Evolutionary conservation across 2,888 invertebrate genomes (phyloP), one percentile per base, ranked within the genome.

Genomic region (Branchipolynoe longqiensis): DNA sequence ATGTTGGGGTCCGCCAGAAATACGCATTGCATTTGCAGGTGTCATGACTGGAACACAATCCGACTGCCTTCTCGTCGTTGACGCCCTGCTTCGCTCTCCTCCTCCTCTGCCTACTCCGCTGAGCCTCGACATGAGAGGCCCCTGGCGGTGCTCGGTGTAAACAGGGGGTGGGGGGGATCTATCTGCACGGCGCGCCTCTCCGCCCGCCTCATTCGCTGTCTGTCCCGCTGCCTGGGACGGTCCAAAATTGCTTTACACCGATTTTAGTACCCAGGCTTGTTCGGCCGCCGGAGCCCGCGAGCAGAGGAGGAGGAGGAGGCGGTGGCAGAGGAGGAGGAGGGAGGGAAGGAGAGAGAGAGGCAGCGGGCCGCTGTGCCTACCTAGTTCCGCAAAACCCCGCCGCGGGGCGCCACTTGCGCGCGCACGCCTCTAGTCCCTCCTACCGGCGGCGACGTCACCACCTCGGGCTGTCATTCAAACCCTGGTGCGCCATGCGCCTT

Each of bases 381-480:
- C n/a, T 69, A 69, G 69, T 69, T 69, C 69, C 36, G 18, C 69
- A 18, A 14, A 14, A 78, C 8, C 12, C 48, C 78, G 78, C 78
- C 14, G 78, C 78, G 78, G 78, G 78, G 78, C 41, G 78, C 78
- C 78, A 78, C 78, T 54, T 78, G 78, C 78, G 48, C 78, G 54
- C 41, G 78, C 78, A 22, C 78, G 48, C 78, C 41, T 41, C 78
- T n/a, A 78, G 78, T 78, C 78, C 78, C 78, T 78, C 78, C 78
- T 78, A 41, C 78, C 28, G 78, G 78, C 48, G 78, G 56, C 62
- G 41, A 84, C 84, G 84, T 84, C 84, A 84, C 48, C 64, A 62
- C 54, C 62, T 14, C 25, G 31, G 38, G 84, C 84, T 84, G 84
- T 84, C 84, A 64, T 40, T 84, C 84, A 84, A 64, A 54, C 58